phyloP scores from a whole-genome alignment of 2,113 vertebrate species.

The Globicephala melas region DNA sequence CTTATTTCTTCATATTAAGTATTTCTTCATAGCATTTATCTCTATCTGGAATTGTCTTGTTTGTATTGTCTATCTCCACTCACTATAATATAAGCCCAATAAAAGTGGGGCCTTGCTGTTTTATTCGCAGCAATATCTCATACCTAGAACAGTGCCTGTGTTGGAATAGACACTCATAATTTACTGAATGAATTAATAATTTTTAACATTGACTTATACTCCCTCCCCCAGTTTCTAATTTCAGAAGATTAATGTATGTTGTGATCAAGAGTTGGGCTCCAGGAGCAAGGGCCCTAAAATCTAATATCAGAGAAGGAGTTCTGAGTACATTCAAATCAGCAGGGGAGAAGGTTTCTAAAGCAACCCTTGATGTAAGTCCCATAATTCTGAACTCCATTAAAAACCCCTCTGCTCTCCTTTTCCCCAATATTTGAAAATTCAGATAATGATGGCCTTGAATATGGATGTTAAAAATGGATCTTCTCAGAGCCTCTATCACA shows the following conservation, averaged over 20 bases:
- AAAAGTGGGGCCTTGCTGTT: not conserved
- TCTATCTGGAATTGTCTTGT: not conserved
- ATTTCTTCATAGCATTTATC: not conserved
- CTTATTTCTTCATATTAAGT: not conserved
- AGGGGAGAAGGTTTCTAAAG: not conserved
- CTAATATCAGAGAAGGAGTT: not conserved
- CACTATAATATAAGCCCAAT: not conserved
- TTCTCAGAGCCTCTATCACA: not conserved
- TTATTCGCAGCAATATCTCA: not conserved
- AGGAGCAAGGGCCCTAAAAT: not conserved
- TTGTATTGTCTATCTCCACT: not conserved
- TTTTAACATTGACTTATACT: not conserved
- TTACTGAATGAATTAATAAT: not conserved
- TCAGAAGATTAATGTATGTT: not conserved
- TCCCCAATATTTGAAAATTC: not conserved
- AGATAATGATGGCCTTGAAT: not conserved
- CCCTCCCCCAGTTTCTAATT: not conserved
- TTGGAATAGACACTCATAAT: not conserved
- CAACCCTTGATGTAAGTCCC: not conserved
- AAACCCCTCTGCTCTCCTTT: not conserved
- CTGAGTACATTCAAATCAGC: not conserved
- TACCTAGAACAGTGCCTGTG: not conserved
- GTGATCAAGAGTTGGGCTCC: not conserved
- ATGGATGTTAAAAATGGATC: not conserved
- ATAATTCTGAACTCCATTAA: slow-evolving; percentile 7